These are phyloP conservation scores for Zaprionus lachaisei DNA, from an alignment of 1,140 invertebrate genomes.

Conservation along the genomic window DNA sequence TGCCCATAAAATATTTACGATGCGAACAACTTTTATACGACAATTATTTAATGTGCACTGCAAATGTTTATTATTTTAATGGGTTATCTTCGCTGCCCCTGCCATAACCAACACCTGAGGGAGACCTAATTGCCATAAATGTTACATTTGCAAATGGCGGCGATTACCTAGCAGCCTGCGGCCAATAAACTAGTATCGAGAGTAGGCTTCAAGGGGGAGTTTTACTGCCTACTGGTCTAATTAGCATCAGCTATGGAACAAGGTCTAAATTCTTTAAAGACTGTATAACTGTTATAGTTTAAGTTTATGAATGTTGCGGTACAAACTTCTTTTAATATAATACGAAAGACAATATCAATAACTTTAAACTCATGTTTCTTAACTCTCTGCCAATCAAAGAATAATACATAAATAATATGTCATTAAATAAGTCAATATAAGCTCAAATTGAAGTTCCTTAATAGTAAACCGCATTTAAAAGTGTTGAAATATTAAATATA, in stretches of 20 bases:
- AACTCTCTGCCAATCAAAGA: background rate
- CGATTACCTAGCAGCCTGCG: background rate
- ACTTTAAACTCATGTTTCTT: background rate
- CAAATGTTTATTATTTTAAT: slow-evolving; percentile 50
- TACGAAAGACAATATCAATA: background rate
- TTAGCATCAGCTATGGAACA: background rate
- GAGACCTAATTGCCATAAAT: slow-evolving; percentile 23
- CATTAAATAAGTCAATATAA: background rate
- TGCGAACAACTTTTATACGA: slow-evolving; percentile 42
- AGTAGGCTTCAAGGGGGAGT: background rate
- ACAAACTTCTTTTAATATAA: background rate
- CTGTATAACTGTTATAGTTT: too few species aligned
- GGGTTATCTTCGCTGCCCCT: slow-evolving; percentile 21
- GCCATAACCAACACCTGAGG: slow-evolving; percentile 32
- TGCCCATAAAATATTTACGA: slow-evolving; percentile 54
- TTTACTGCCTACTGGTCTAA: background rate
- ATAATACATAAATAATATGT: background rate
- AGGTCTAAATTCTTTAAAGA: background rate
- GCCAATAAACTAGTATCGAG: background rate
- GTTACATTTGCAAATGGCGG: background rate
- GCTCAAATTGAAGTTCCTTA: background rate
- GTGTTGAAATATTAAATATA: background rate
- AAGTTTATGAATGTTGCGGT: background rate
- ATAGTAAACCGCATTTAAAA: background rate
- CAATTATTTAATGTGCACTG: slow-evolving; percentile 45